Base-by-base conservation (phyloP, 2,797 vertebrate genomes). In the Anolis apletophallus region DNA sequence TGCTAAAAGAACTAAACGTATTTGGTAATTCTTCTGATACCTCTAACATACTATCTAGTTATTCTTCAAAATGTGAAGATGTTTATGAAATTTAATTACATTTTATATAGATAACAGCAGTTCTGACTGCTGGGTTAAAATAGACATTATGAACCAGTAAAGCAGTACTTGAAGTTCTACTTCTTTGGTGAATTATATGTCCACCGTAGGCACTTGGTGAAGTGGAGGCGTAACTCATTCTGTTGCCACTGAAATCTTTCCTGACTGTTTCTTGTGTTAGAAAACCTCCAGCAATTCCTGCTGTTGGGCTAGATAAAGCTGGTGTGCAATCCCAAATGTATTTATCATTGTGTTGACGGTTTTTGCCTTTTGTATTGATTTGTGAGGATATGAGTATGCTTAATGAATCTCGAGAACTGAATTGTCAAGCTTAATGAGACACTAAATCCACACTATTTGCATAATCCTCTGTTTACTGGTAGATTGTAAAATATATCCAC, bases 391-490 rank as follows among this genome's bases (percentile, higher is more conserved):
- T 81, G 85, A 87, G 90, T 88, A 81, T 88, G 77, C 75, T 85
- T 92, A 88, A 85, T 88, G 85, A 90, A 81, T 92, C 88, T 92
- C 86, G 90, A 91, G 85, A 92, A 92, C 69, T 91, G 88, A 93
- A 90, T 88, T 89, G 83, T 89, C 87, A 59, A 88, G 87, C 88
- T 89, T 94, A 94, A 85, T 91, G 93, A 94, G 91, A 90, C 88
- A 93, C 92, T 92, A 94, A 93, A 93, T 95, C 89, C 87, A 93
- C 87, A 87, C 87, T 81, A 92, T 94, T 93, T 94, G 88, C 87
- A 91, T 94, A 93, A 92, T 94, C 87, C 92, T 94, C 94, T 95
- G 89, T 94, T 93, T 93, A 90, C 82, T 91, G 83, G 88, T 91
- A 94, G 91, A 89, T 92, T 90, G 91, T 93, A 94, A 94, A 89